Conservation (phyloP, 1,140 invertebrate genomes). For the Drosophila bifasciata region DNA sequence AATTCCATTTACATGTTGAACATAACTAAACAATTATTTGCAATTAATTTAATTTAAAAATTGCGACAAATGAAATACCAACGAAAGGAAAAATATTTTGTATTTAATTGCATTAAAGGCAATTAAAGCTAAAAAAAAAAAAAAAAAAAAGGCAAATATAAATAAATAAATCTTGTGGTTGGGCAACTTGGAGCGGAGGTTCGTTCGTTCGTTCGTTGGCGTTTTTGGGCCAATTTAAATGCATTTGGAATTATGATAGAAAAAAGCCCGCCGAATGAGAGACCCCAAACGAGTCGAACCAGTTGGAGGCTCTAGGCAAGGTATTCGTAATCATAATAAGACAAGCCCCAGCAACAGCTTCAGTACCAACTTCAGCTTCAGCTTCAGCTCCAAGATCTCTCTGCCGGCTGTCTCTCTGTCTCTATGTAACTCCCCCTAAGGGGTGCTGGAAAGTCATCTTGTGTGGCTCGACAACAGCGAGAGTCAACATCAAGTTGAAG, state of each 20-base stretch:
- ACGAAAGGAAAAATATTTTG: slow-evolving; percentile 59
- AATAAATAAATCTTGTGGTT: slow-evolving; percentile 44
- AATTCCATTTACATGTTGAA: slow-evolving; percentile 36
- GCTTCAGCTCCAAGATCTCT: slow-evolving; percentile 15
- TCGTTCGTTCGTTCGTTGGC: slow-evolving; percentile 29
- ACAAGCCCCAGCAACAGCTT: slow-evolving; percentile 17
- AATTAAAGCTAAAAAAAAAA: slow-evolving; percentile 50
- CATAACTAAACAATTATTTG: slow-evolving; percentile 45
- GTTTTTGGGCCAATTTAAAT: slow-evolving; percentile 70
- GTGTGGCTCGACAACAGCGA: slow-evolving; percentile 60
- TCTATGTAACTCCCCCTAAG: slow-evolving; percentile 1
- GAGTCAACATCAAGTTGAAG: slow-evolving; percentile 66
- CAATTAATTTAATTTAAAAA: slow-evolving; percentile 56
- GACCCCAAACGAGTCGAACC: slow-evolving; percentile 67
- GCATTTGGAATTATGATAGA: slow-evolving; percentile 67
- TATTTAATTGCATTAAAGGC: slow-evolving; percentile 71
- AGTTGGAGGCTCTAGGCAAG: slow-evolving; percentile 51
- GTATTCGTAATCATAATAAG: slow-evolving; percentile 59
- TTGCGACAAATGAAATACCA: slow-evolving; percentile 62
- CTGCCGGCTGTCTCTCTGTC: slow-evolving; percentile 10
- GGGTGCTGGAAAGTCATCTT: slow-evolving; percentile 63
- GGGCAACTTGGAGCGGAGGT: slow-evolving; percentile 37
- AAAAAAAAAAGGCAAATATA: slow-evolving; percentile 42
- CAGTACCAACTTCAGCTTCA: neutral
- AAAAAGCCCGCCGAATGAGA: slow-evolving; percentile 52